Evolutionary conservation across 2,797 vertebrate genomes (phyloP).

Genomic region (Heterohyrax brucei): DNA sequence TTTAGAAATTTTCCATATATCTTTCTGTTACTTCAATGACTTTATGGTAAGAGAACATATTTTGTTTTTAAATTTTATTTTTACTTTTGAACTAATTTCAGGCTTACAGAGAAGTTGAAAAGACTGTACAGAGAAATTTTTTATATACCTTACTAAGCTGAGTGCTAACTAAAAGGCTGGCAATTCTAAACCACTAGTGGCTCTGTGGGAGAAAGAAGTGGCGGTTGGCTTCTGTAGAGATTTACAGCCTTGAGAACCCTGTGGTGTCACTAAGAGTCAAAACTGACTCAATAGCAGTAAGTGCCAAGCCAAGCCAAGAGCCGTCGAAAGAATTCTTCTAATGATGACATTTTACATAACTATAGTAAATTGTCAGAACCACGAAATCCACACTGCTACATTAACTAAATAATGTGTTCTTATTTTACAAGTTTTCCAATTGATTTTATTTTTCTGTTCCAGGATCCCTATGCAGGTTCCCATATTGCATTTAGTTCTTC

Average conservation of each 20-base stretch:
- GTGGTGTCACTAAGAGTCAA: too few species aligned
- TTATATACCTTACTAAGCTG: background rate
- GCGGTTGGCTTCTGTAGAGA: too few species aligned
- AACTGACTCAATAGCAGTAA: too few species aligned
- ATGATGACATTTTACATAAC: too few species aligned
- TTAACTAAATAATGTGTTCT: background rate
- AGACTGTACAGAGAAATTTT: background rate
- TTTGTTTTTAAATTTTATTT: conserved; percentile 52
- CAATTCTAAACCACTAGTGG: too few species aligned
- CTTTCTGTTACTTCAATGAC: background rate
- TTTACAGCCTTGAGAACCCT: too few species aligned
- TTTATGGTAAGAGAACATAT: background rate
- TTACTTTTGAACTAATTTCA: conserved; percentile 13
- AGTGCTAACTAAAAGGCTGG: too few species aligned
- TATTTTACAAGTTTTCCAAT: background rate
- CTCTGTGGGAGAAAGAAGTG: too few species aligned
- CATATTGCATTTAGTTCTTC: background rate
- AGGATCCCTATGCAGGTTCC: background rate
- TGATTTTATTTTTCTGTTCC: conserved; percentile 27
- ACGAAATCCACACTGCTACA: background rate
- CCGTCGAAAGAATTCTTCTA: too few species aligned
- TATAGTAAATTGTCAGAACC: background rate
- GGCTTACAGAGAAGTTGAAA: background rate
- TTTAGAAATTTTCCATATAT: background rate
- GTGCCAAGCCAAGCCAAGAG: too few species aligned